A percentile compares a stretch with the other conserved stretches of the same genome.
Evolutionary conservation across 1,140 invertebrate species (phyloP).

Genomic region (Macrosteles quadrilineatus): DNA sequence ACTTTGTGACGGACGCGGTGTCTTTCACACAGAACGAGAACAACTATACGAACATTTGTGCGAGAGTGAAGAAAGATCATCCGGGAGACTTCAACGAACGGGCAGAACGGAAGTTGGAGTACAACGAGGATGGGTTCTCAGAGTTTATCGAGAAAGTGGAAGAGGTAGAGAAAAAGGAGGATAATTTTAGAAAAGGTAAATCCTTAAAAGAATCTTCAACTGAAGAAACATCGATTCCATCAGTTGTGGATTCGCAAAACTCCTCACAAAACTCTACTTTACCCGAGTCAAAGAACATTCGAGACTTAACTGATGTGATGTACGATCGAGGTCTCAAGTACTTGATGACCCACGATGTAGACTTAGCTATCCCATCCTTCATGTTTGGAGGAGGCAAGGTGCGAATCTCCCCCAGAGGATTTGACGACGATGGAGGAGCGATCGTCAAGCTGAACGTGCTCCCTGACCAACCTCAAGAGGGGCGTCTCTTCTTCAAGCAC

Average conservation of each 20-base stretch:
- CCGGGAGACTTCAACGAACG: neutral
- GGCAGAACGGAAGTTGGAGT: conserved; percentile 50
- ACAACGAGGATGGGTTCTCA: conserved; percentile 50
- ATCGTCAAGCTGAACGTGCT: conserved; percentile 70
- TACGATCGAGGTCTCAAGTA: conserved; percentile 69
- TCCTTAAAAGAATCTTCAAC: neutral
- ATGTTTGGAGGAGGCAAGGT: conserved; percentile 69
- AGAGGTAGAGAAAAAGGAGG: conserved; percentile 42
- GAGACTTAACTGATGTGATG: conserved; percentile 69
- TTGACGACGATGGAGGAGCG: conserved; percentile 67
- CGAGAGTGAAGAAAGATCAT: conserved; percentile 9
- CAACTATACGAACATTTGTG: conserved; percentile 36
- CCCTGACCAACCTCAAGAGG: conserved; percentile 52
- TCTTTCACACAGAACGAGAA: conserved; percentile 64
- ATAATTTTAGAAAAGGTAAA: conserved; percentile 32
- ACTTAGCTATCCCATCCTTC: conserved; percentile 66
- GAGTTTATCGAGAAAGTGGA: conserved; percentile 46
- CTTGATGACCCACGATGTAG: conserved; percentile 72
- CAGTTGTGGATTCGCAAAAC: conserved; percentile 40
- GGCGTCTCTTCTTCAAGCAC: conserved; percentile 71
- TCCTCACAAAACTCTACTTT: conserved; percentile 38
- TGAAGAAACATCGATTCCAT: neutral
- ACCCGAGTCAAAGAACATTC: conserved; percentile 48
- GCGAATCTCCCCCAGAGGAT: conserved; percentile 67
- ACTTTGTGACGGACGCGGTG: conserved; percentile 69